Evolutionary conservation across 2,113 vertebrate species (phyloP).

Genomic region (Trachemys scripta): DNA sequence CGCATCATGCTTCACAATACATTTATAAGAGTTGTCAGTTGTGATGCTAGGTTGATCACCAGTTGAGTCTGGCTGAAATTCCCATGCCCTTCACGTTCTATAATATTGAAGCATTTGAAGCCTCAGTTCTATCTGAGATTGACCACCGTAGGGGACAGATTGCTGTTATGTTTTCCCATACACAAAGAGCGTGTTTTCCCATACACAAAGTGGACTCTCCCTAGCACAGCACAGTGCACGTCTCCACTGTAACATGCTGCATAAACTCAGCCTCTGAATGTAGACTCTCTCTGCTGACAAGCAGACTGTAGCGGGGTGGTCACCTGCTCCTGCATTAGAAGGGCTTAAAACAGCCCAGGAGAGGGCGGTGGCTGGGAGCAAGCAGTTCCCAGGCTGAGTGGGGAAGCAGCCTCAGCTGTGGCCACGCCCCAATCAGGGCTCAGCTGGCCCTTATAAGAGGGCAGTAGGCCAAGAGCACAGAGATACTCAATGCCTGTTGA

Average conservation of each 20-base stretch:
- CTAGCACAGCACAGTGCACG: constrained; percentile 43
- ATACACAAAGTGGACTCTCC: constrained; percentile 17
- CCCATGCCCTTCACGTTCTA: background rate
- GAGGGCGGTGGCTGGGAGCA: too few relatives aligned
- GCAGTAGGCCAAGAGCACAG: too few relatives aligned
- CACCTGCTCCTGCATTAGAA: too few relatives aligned
- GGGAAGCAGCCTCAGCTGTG: too few relatives aligned
- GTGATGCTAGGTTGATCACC: background rate
- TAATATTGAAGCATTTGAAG: background rate
- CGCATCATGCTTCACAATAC: background rate
- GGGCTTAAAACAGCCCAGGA: too few relatives aligned
- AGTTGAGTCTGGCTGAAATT: background rate
- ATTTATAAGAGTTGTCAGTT: background rate
- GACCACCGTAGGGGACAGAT: background rate
- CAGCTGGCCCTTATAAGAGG: too few relatives aligned
- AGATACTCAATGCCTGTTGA: too few relatives aligned
- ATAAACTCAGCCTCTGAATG: constrained; percentile 61
- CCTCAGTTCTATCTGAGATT: background rate
- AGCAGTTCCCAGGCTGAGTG: too few relatives aligned
- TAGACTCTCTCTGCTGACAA: constrained; percentile 54
- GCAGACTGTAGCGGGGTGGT: background rate
- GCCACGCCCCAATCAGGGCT: too few relatives aligned
- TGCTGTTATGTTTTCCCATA: background rate
- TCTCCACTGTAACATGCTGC: constrained; percentile 57
- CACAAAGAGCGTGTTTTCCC: constrained; percentile 33